Evolutionary conservation across 2,888 invertebrate genomes (phyloP).

Genomic region (Nysson spinosus): DNA sequence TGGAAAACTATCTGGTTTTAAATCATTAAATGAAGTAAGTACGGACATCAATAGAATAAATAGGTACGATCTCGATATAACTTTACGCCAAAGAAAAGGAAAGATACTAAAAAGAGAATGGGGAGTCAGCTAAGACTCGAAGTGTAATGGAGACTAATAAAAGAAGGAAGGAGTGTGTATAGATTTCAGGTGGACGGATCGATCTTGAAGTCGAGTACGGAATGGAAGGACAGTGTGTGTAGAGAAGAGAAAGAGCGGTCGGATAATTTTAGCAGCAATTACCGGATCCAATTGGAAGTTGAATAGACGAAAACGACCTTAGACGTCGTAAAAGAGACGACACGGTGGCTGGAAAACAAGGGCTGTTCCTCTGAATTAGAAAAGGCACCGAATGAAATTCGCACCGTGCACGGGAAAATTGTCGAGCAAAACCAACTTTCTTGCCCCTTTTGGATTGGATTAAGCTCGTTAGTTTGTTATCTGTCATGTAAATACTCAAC

Average conservation of each 20-base stretch:
- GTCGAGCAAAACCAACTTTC: conserved; percentile 5
- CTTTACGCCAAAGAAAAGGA: too few species aligned
- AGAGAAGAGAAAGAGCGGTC: conserved; percentile 52
- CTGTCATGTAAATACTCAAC: conserved; percentile 32
- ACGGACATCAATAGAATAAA: neutral
- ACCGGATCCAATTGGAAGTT: conserved; percentile 68
- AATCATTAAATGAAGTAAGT: too few species aligned
- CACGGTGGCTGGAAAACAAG: conserved; percentile 36
- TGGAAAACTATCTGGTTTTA: too few species aligned
- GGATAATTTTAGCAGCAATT: conserved; percentile 69
- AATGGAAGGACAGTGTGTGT: conserved; percentile 10
- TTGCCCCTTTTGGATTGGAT: conserved; percentile 32
- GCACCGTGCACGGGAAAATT: conserved; percentile 16
- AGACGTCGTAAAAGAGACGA: conserved; percentile 44
- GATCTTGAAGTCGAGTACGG: conserved; percentile 14
- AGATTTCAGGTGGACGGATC: conserved; percentile 36
- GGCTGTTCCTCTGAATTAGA: conserved; percentile 24
- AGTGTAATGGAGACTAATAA: conserved; percentile 10
- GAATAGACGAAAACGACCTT: conserved; percentile 66
- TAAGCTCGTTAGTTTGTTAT: conserved; percentile 44
- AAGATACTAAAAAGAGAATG: too few species aligned
- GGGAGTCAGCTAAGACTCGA: neutral
- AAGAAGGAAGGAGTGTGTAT: conserved; percentile 5
- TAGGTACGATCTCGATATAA: too few species aligned
- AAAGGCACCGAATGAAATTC: conserved; percentile 37